phyloP scores from a whole-genome alignment of 2,888 invertebrate genomes.

The Caenorhabditis japonica region DNA sequence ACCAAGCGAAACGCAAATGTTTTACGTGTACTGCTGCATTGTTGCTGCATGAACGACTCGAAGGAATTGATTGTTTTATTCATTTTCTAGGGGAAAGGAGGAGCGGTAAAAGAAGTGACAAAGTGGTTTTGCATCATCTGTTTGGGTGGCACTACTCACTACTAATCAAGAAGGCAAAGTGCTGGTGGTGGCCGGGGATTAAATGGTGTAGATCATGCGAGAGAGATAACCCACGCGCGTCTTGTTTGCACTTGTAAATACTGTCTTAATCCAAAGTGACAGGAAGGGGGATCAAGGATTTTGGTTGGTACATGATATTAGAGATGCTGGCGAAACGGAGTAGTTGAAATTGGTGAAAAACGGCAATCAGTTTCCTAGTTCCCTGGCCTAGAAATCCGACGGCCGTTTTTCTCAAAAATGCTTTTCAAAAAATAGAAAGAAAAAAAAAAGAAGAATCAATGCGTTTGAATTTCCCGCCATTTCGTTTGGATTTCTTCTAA shows the following conservation, averaged over 20 bases:
- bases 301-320: not conserved
- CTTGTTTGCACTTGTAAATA: slow-evolving; percentile 24
- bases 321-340: not conserved
- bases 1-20: slow-evolving; percentile 32
- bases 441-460: no score
- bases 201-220: slow-evolving; percentile 7
- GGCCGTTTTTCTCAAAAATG: no score
- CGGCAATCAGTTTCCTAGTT: no score
- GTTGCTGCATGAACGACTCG: slow-evolving; percentile 45
- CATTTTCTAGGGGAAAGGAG: slow-evolving; percentile 32
- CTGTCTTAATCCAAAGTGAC: slow-evolving; percentile 16
- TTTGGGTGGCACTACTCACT: no score
- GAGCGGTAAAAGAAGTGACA: not conserved
- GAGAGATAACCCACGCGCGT: not conserved
- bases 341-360: no score
- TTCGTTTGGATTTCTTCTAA: no score
- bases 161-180: no score
- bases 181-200: slow-evolving; percentile 3
- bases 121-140: slow-evolving; percentile 22
- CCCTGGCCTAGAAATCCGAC: no score
- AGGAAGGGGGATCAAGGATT: not conserved
- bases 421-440: no score
- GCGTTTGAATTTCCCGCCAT: no score
- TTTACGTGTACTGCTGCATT: slow-evolving; percentile 17
- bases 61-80: slow-evolving; percentile 45